A percentile compares a stretch with the other conserved stretches of the same genome.
phyloP scores from a whole-genome alignment of 2,113 vertebrate species.

The Pluvianellus socialis region DNA sequence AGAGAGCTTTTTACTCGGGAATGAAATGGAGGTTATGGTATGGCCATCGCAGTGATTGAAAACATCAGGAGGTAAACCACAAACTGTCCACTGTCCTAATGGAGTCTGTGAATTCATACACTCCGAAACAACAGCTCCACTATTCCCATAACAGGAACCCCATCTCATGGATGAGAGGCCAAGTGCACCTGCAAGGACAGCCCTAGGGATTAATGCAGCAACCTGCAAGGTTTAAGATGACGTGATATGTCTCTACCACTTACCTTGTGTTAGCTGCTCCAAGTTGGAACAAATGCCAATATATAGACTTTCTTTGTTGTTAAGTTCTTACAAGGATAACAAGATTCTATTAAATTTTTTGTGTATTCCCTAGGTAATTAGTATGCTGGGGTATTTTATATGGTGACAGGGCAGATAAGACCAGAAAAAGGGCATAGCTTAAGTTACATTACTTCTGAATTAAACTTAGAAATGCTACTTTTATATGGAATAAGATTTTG shows the following conservation, averaged over 20 bases:
- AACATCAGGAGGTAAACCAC: slow-evolving; percentile 14
- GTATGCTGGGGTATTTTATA: not conserved
- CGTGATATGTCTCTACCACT: accelerated
- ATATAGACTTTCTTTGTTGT: not conserved
- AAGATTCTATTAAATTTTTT: not conserved
- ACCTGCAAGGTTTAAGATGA: not conserved
- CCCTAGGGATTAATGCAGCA: not conserved
- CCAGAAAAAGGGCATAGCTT: not conserved
- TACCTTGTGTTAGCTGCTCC: not conserved
- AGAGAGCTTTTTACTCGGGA: not conserved
- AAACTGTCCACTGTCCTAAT: not conserved
- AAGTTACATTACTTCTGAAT: not conserved
- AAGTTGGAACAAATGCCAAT: not conserved
- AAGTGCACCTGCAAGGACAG: not conserved
- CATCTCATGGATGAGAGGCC: not conserved
- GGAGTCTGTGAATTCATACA: not conserved
- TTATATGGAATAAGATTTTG: not conserved
- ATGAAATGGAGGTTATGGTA: not conserved
- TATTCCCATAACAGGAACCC: not conserved
- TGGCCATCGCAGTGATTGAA: not conserved
- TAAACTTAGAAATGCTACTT: not conserved
- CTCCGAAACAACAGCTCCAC: not conserved
- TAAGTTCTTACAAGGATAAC: not conserved
- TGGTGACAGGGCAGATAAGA: not conserved
- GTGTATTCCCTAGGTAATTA: not conserved